phyloP scores from a whole-genome alignment of 1,140 invertebrate genomes.

The Drosophila repletoides region DNA sequence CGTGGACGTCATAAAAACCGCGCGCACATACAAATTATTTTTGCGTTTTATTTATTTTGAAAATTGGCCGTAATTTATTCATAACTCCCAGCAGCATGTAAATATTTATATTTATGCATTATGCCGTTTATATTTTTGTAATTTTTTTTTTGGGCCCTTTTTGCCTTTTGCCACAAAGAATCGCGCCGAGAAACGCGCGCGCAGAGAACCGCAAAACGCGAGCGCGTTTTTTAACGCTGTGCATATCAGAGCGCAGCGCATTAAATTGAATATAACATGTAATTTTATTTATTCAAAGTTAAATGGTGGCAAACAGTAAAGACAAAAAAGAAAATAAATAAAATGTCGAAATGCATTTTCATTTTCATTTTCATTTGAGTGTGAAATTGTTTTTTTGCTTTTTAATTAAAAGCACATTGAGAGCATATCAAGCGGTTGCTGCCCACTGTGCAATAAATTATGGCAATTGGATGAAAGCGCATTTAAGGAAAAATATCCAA shows the following conservation, averaged over 20 bases:
- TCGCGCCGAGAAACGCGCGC: constrained; percentile 17
- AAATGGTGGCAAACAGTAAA: constrained; percentile 57
- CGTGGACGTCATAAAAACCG: constrained; percentile 41
- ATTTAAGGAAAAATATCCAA: constrained; percentile 4
- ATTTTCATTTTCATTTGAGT: constrained; percentile 51
- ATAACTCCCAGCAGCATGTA: constrained; percentile 67
- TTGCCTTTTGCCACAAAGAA: constrained; percentile 5
- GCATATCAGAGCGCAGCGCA: constrained; percentile 12
- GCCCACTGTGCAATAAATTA: constrained; percentile 71
- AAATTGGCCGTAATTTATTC: constrained; percentile 77
- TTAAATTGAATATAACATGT: constrained; percentile 69
- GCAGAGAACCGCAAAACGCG: constrained; percentile 27
- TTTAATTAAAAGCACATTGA: constrained; percentile 73
- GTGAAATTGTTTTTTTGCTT: constrained; percentile 52
- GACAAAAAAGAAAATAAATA: constrained; percentile 28
- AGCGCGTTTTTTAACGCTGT: constrained; percentile 31
- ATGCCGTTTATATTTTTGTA: constrained; percentile 48
- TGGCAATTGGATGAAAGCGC: constrained; percentile 43
- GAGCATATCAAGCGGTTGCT: not conserved
- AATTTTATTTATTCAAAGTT: constrained; percentile 76
- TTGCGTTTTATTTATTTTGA: constrained; percentile 79
- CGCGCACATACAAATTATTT: constrained; percentile 70
- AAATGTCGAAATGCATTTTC: constrained; percentile 63
- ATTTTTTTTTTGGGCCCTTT: constrained; percentile 12
- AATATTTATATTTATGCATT: constrained; percentile 78